phyloP scores from a whole-genome alignment of 2,888 invertebrate genomes.

The Drosophila limbata region DNA sequence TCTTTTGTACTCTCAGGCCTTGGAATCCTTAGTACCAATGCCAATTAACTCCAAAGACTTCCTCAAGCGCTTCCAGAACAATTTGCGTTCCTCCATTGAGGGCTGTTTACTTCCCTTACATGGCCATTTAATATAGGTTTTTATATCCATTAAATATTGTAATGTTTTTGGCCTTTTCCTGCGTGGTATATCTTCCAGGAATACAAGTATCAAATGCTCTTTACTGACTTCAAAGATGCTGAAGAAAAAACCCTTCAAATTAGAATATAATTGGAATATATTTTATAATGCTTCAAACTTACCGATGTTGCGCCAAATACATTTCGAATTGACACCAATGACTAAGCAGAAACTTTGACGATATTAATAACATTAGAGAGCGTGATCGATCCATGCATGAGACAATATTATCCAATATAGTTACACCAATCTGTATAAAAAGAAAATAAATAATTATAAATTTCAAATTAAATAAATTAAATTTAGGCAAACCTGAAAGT shows the following conservation, averaged over 20 bases:
- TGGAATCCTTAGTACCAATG: conserved; percentile 51
- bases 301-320: conserved; percentile 89
- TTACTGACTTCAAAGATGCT: conserved; percentile 88
- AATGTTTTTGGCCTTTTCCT: conserved; percentile 88
- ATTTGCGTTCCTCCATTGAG: conserved; percentile 80
- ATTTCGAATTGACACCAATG: conserved; percentile 92
- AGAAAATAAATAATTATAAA: too few species aligned
- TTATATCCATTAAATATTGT: conserved; percentile 89
- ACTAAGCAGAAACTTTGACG: conserved; percentile 88
- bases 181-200: conserved; percentile 88
- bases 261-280: neutral
- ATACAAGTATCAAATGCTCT: conserved; percentile 88
- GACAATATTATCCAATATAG: conserved; percentile 90
- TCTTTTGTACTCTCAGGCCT: conserved; percentile 21
- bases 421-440: conserved; percentile 87
- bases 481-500: conserved; percentile 87
- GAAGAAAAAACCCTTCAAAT: neutral
- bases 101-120: conserved; percentile 56
- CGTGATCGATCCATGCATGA: conserved; percentile 89
- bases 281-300: neutral
- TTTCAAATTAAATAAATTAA: too few species aligned
- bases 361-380: conserved; percentile 88
- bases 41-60: conserved; percentile 78
- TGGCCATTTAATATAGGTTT: conserved; percentile 90
- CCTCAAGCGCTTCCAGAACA: conserved; percentile 84